Conservation (phyloP, 2,888 invertebrate species). For the Campoplex capitator region DNA sequence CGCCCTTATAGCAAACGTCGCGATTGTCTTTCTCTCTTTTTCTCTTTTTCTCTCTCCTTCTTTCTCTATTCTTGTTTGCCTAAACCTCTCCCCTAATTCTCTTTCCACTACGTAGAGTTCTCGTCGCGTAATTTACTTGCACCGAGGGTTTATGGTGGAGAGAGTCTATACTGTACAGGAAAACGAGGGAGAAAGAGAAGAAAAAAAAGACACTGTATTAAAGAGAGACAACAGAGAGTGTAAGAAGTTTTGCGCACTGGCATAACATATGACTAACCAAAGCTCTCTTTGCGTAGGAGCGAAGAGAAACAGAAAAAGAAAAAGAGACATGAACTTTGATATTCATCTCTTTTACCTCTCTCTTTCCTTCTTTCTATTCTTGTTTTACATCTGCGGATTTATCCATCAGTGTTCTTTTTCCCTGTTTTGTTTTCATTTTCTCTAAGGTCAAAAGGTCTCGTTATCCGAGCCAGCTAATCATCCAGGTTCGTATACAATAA, state of each 20-base stretch:
- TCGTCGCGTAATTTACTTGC: slow-evolving; percentile 73
- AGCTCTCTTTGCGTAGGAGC: slow-evolving; percentile 19
- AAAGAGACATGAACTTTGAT: slow-evolving; percentile 40
- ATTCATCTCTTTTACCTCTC: not conserved
- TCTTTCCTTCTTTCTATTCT: not conserved
- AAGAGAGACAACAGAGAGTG: slow-evolving; percentile 55
- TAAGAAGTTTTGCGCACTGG: slow-evolving; percentile 67
- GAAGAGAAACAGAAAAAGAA: not conserved
- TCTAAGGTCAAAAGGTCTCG: slow-evolving; percentile 32
- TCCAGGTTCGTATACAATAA: slow-evolving; percentile 32
- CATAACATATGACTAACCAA: slow-evolving; percentile 60
- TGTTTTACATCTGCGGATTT: slow-evolving; percentile 6
- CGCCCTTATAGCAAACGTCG: slow-evolving; percentile 44
- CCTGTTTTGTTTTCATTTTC: slow-evolving; percentile 32
- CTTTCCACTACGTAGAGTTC: slow-evolving; percentile 56
- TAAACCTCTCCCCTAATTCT: slow-evolving; percentile 52
- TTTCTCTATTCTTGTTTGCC: slow-evolving; percentile 39
- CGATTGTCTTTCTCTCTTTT: slow-evolving; percentile 17
- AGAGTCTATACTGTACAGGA: slow-evolving; percentile 29
- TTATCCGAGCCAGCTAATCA: slow-evolving; percentile 52
- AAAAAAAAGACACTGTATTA: slow-evolving; percentile 25
- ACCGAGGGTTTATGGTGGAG: slow-evolving; percentile 63
- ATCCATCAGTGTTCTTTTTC: slow-evolving; percentile 23
- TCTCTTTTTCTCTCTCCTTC: slow-evolving; percentile 36
- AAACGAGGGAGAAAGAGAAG: slow-evolving; percentile 31